These are phyloP conservation scores for roundworm (Caenorhabditis elegans) DNA, from an alignment of 1,140 invertebrate genomes.

Conservation along the genomic window DNA sequence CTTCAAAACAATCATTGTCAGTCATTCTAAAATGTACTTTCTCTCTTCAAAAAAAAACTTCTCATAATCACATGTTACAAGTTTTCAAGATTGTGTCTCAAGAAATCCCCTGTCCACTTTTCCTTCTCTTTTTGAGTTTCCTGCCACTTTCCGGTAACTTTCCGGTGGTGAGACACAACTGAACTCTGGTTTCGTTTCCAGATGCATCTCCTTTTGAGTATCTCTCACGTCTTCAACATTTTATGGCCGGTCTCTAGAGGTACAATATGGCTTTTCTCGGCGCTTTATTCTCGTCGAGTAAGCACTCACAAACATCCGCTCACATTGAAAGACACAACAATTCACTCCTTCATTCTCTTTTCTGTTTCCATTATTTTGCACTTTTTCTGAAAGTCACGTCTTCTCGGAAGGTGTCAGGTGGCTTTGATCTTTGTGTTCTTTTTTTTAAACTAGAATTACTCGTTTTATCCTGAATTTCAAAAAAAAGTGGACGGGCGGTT, in stretches of 20 bases:
- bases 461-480: background rate
- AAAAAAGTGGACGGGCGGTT: background rate
- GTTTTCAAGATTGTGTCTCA: background rate
- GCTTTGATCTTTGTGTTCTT: slow-evolving; percentile 1
- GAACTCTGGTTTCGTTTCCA: background rate
- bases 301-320: background rate
- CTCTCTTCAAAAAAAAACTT: background rate
- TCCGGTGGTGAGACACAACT: slow-evolving; percentile 3
- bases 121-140: background rate
- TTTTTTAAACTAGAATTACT: background rate
- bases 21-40: too few species aligned
- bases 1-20: too few species aligned
- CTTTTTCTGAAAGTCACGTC: slow-evolving; percentile 20
- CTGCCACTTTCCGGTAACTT: background rate
- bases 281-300: background rate
- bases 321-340: background rate
- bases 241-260: slow-evolving; percentile 20
- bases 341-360: background rate
- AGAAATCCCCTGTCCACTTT: background rate
- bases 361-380: background rate
- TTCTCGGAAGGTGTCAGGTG: slow-evolving; percentile 20
- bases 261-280: background rate
- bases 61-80: background rate
- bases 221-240: background rate
- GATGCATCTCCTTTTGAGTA: background rate